Percentiles rank a stretch among this genome's conserved stretches.
Evolutionary conservation across 2,113 vertebrate species (phyloP).

Genomic region (Rhinopomastus cyanomelas): DNA sequence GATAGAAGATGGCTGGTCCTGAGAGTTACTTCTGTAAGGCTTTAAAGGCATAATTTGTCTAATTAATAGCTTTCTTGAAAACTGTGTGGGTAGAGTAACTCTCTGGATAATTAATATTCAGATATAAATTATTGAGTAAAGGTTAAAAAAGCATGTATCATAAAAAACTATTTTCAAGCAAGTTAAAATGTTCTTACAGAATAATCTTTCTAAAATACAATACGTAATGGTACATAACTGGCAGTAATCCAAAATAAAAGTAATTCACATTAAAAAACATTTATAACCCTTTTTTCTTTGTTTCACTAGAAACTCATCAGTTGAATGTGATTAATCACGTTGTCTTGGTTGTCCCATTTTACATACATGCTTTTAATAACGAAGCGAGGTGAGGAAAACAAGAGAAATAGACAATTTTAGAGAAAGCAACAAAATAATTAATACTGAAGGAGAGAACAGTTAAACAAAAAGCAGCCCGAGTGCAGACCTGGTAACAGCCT

Average conservation of each 20-base stretch:
- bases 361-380: not conserved
- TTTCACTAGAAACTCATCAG: not conserved
- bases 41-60: not conserved
- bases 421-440: not conserved
- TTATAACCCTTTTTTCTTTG: not conserved
- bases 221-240: not conserved
- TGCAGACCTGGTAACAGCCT: not conserved
- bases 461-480: not conserved
- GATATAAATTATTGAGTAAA: not conserved
- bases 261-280: not conserved
- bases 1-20: not conserved
- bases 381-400: not conserved
- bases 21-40: not conserved
- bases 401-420: not conserved
- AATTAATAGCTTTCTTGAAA: not conserved
- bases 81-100: not conserved
- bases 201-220: not conserved
- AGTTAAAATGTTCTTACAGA: not conserved
- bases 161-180: not conserved
- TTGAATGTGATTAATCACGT: not conserved
- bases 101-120: constrained; percentile 11
- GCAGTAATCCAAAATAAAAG: not conserved
- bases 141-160: not conserved
- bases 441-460: not conserved
- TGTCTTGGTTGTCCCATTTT: not conserved